Evolutionary conservation across 2,113 vertebrate genomes (phyloP).

Genomic region (Falco punctatus): DNA sequence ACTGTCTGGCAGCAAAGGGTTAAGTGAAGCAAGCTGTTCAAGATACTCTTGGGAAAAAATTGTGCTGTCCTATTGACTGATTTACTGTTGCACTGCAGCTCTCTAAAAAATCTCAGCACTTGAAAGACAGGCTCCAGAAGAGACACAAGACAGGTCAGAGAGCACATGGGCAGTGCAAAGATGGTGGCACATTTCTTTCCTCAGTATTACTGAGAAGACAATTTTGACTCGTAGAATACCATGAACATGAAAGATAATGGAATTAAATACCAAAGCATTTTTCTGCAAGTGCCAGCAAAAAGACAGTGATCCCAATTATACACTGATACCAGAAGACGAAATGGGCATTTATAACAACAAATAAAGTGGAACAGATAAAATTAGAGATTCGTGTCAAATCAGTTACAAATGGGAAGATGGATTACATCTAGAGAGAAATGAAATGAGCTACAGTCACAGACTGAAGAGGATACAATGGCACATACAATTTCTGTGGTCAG

Average conservation of each 20-base stretch:
- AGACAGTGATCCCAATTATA: not conserved
- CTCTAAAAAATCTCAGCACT: not conserved
- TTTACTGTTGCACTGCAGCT: not conserved
- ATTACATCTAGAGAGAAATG: not conserved
- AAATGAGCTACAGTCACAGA: not conserved
- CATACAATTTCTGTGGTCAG: not conserved
- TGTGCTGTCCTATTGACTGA: not conserved
- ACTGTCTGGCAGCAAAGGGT: not conserved
- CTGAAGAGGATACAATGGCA: not conserved
- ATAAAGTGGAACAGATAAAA: not conserved
- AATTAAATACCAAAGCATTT: not conserved
- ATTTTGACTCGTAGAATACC: not conserved
- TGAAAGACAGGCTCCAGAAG: not conserved
- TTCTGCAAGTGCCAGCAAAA: not conserved
- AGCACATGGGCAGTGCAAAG: not conserved
- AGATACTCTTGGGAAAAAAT: not conserved
- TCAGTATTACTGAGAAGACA: not conserved
- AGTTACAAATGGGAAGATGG: not conserved
- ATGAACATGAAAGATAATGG: not conserved
- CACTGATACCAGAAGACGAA: not conserved
- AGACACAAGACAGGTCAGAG: not conserved
- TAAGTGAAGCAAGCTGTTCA: not conserved
- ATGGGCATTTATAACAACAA: not conserved
- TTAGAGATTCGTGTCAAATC: not conserved
- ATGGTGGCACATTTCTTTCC: not conserved